Evolutionary conservation across 2,113 vertebrate species (phyloP), one percentile per base, ranked within the genome.

Genomic region (Nerophis ophidion): DNA sequence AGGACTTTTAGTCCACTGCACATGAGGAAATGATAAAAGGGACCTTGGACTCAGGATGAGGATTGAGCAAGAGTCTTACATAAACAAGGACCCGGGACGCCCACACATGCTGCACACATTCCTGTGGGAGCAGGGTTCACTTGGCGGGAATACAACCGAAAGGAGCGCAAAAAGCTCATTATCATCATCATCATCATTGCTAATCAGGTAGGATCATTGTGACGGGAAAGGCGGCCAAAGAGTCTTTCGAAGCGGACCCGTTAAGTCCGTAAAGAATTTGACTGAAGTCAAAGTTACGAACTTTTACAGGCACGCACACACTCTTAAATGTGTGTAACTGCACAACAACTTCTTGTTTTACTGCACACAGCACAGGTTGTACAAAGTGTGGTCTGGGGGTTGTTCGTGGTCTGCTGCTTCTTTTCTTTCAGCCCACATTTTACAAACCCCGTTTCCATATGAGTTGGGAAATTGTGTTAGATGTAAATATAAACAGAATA

Each of bases 61-160:
- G 66, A 60, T 52, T 76, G 70, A 67, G 67, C 38, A 78, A 75
- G 48, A 77, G 36, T 60, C 7, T 6, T 63, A 64, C 15, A 72
- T 75, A 71, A 72, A 76, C 75, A 70, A 11, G 49, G 58, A 57
- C 64, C 60, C 12, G 1, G n/a, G 52, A 69, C 66, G 57, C 57
- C 50, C 34, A 53, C 35, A 64, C 54, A 59, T 1, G 48, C 48
- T 42, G 47, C 11, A 5, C 5, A 46, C 26, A 56, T 57, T 61
- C 57, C 46, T 70, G 66, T 71, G 8, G 0, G 17, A 71, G 61
- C 45, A 52, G 15, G 57, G 56, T 44, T 47, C 0, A 1, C 7
- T 35, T 7, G 57, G 33, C 40, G 15, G 11, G 45, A 19, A 48
- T 13, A 17, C 2, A 6, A 33, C n/a, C 10, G 45, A 14, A 34